phyloP scores from a whole-genome alignment of 1,140 invertebrate genomes.

The Sarcophaga peregrina region DNA sequence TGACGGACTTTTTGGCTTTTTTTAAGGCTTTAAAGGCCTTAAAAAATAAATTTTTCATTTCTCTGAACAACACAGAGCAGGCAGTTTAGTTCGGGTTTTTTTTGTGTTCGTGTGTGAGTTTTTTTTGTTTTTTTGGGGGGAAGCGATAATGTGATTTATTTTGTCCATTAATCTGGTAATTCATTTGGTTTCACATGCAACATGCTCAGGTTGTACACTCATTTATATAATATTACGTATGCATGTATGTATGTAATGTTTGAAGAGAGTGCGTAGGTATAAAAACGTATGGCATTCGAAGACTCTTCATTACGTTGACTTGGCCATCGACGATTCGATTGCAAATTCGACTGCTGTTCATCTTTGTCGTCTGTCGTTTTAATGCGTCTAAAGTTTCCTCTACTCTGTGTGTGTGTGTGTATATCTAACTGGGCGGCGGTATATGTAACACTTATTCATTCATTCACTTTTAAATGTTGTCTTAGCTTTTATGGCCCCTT shows the following conservation, averaged over 20 bases:
- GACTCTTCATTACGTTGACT: conserved; percentile 13
- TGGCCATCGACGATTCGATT: conserved; percentile 56
- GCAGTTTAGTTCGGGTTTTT: not conserved
- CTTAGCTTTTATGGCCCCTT: conserved; percentile 34
- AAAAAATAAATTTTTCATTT: too few species aligned
- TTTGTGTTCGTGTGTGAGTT: not conserved
- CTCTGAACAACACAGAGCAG: too few species aligned
- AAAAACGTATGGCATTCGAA: not conserved
- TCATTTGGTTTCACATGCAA: conserved; percentile 59
- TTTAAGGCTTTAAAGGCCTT: conserved; percentile 14
- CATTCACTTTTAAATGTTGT: too few species aligned
- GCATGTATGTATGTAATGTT: not conserved
- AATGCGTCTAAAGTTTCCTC: conserved; percentile 9
- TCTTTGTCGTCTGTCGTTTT: conserved; percentile 50
- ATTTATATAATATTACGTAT: conserved; percentile 30
- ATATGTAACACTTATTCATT: not conserved
- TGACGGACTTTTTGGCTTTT: not conserved
- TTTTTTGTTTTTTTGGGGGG: conserved; percentile 40
- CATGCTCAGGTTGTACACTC: conserved; percentile 32
- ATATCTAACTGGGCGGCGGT: conserved; percentile 10
- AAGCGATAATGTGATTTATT: conserved; percentile 67
- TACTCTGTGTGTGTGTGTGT: not conserved
- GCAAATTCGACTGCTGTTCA: conserved; percentile 64
- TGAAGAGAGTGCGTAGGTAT: conserved; percentile 29
- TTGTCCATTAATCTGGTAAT: conserved; percentile 67